A percentile compares a stretch with the other conserved stretches of the same genome.
phyloP scores from a whole-genome alignment of 2,888 invertebrate species.

The Nyleta sp. region DNA sequence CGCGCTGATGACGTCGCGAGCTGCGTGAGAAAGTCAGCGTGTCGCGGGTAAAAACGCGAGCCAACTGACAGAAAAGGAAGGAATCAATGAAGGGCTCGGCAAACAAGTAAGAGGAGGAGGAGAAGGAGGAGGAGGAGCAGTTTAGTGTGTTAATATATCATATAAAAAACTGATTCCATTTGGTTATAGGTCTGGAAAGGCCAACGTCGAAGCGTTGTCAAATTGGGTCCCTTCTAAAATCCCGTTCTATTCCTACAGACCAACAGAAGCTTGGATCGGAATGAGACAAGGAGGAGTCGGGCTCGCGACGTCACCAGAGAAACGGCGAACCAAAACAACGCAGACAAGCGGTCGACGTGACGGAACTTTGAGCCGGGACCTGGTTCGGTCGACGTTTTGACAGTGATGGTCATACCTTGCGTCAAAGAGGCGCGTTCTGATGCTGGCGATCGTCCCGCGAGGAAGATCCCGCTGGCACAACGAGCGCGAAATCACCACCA shows the following conservation, averaged over 20 bases:
- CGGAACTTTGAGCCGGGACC: no score
- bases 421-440: conserved; percentile 40
- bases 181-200: no score
- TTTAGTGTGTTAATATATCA: no score
- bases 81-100: no score
- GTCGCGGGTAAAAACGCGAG: neutral
- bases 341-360: conserved; percentile 4
- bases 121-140: no score
- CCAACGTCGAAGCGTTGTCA: no score
- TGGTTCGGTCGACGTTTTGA: conserved; percentile 29
- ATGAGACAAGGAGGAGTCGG: neutral
- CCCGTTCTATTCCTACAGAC: no score
- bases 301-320: conserved; percentile 29
- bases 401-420: conserved; percentile 53
- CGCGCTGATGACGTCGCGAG: conserved; percentile 46
- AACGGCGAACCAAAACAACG: conserved; percentile 30
- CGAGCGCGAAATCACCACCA: conserved; percentile 62
- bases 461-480: conserved; percentile 58
- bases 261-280: no score
- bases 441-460: conserved; percentile 46
- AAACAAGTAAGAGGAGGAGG: no score
- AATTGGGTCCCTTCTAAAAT: no score
- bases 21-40: conserved; percentile 56
- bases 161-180: no score
- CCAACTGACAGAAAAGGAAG: no score